A percentile compares a stretch with the other conserved stretches of the same genome.
Evolutionary conservation across 2,888 invertebrate species (phyloP).

Genomic region (Papilio gigon): DNA sequence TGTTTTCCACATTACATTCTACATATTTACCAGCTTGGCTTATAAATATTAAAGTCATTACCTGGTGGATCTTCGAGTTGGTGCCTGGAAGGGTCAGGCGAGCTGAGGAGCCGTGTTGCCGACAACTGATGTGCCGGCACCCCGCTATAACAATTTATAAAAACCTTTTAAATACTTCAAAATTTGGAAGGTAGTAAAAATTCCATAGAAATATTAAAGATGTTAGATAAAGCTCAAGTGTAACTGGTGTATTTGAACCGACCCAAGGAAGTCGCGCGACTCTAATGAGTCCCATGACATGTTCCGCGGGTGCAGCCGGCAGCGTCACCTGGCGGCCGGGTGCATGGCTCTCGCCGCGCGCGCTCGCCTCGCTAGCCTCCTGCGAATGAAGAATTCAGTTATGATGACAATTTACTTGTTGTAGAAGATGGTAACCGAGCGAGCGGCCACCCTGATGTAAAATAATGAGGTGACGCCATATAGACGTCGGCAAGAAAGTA

Average conservation of each 20-base stretch:
- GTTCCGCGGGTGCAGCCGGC: slow-evolving; percentile 79
- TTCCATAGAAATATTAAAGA: too few relatives aligned
- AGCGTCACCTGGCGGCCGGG: slow-evolving; percentile 77
- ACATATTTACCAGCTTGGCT: too few relatives aligned
- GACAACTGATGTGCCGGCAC: slow-evolving; percentile 92
- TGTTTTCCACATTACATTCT: too few relatives aligned
- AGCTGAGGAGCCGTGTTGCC: slow-evolving; percentile 90
- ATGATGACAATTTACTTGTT: not conserved
- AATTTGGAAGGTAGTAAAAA: not conserved
- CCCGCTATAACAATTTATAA: slow-evolving; percentile 78
- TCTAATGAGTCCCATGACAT: slow-evolving; percentile 95
- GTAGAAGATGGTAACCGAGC: not conserved
- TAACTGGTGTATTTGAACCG: too few relatives aligned
- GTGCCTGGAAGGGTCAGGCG: slow-evolving; percentile 91
- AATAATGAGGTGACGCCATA: not conserved
- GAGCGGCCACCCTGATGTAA: not conserved
- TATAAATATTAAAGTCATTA: slow-evolving; percentile 48
- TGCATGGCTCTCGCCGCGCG: slow-evolving; percentile 66
- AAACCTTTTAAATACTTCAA: not conserved
- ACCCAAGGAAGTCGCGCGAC: slow-evolving; percentile 91
- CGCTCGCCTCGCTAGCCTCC: slow-evolving; percentile 62
- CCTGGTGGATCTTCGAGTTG: slow-evolving; percentile 87
- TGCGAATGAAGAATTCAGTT: not conserved
- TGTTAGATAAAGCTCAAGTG: too few relatives aligned
- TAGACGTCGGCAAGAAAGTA: not conserved